Evolutionary conservation across 2,113 vertebrate species (phyloP), one percentile per base, ranked within the genome.

Genomic region (Pipra filicauda): DNA sequence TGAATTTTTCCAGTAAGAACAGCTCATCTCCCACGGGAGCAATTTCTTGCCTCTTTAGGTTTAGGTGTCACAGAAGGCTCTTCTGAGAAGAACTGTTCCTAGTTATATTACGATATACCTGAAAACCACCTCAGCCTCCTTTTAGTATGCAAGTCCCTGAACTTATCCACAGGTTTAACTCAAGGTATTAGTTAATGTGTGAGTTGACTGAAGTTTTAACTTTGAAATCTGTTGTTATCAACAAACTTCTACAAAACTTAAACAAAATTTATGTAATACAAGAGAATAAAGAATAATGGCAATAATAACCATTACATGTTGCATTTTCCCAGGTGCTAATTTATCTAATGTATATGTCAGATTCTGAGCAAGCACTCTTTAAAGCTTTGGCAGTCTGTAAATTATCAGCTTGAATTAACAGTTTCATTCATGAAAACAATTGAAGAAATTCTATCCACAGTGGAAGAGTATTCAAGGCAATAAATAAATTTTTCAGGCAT

Each of bases 1-100:
- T 64, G 55, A 89, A 33, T 94, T 84, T 94, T 91, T 87, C 37
- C 61, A 33, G 33, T 58, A 77, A 84, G 72, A 89, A 70, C 49
- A 80, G 17, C 30, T 58, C n/a, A 55, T 35, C 12, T 91, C 73
- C 43, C 26, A 49, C 15, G n/a, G 49, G 23, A 88, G 24, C 0
- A 0, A 46, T 54, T 93, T 73, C 67, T 55, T 76, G 41, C n/a
- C 35, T 88, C 41, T 84, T 84, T 37, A 70, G 54, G 23, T 72
- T 58, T 67, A 74, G 55, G 26, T 64, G 55, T 66, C 37, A 86
- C 52, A 69, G 9, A 82, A 85, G 28, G 15, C 35, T 72, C 30
- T 51, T 74, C 58, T 76, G 46, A 88, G n/a, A 0, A 0, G 31
- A 91, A 70, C 3, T 22, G 12, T 55, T 62, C 74, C 35, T 30